Evolutionary conservation across 1,140 invertebrate species (phyloP), one percentile per base, ranked within the genome.

Genomic region (Lordiphosa clarofinis): DNA sequence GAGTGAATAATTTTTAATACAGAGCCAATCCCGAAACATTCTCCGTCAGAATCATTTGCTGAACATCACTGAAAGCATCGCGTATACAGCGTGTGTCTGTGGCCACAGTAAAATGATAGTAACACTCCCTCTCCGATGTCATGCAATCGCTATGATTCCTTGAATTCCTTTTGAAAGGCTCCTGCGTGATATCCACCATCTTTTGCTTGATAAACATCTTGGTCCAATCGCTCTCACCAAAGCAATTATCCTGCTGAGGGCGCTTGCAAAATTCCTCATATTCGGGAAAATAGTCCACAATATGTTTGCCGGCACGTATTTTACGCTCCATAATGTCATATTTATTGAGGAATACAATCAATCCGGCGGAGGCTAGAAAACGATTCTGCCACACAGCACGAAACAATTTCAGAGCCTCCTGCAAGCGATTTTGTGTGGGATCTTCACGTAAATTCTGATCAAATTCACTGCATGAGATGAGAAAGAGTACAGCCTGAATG

Each of bases 311-410:
- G 35, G 91, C 91, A 19, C 91, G 76, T 19, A 95, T 90, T 88
- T 96, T 96, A 11, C 91, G 90, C 69, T 93, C 90, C 35, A 96
- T 89, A 3, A 95, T 90, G 87, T 96, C 95, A 84, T 95, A 94
- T 84, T 96, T 96, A 89, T 96, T 96, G 8, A 96, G 89, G 88
- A 96, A 96, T 0, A 96, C 91, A 40, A 96, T 94, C 10, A 95
- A 89, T 3, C 94, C 94, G 7, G 94, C 92, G 55, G 94, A 91
- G 44, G 92, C 87, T 1, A 96, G 90, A 81, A 94, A 96, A 62
- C 94, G 93, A 90, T 94, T 95, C 56, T 92, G 92, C 93, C 94
- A 95, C 9, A 95, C 94, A 65, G 94, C 93, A 57, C 93, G 90
- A 71, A 96, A 96, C 4, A 95, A 89, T 33, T 91, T 90, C 0